Conservation (phyloP, 2,113 vertebrate genomes). For the Corynorhinus townsendii region DNA sequence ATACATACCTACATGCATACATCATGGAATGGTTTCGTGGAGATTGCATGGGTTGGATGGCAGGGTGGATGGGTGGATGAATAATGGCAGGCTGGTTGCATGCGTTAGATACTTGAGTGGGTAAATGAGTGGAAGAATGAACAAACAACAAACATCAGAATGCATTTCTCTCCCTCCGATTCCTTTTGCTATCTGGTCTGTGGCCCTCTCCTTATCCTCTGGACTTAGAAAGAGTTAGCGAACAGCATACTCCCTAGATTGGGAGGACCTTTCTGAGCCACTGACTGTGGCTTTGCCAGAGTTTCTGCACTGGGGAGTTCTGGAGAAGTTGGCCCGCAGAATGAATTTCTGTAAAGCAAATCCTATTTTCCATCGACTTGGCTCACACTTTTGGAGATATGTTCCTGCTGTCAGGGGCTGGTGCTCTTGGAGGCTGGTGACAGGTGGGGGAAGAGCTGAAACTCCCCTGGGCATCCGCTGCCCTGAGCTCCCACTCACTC, state of each 20-base stretch:
- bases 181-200: background rate
- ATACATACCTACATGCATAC: background rate
- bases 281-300: constrained; percentile 19
- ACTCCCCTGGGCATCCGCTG: constrained; percentile 17
- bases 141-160: background rate
- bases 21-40: background rate
- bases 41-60: background rate
- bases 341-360: constrained; percentile 51
- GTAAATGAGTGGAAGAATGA: background rate
- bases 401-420: constrained; percentile 56
- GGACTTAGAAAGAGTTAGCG: background rate
- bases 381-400: constrained; percentile 25
- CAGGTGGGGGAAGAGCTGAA: constrained; percentile 49
- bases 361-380: constrained; percentile 62
- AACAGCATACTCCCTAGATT: background rate
- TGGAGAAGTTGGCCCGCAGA: constrained; percentile 37
- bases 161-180: background rate
- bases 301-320: constrained; percentile 30
- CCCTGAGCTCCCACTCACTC: constrained; percentile 4
- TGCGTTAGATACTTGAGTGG: background rate
- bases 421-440: constrained; percentile 33
- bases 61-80: background rate
- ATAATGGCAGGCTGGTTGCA: background rate
- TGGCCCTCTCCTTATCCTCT: constrained; percentile 22
- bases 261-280: constrained; percentile 34